Conservation (phyloP, 2,113 vertebrate genomes). For the Dunckerocampus dactyliophorus region DNA sequence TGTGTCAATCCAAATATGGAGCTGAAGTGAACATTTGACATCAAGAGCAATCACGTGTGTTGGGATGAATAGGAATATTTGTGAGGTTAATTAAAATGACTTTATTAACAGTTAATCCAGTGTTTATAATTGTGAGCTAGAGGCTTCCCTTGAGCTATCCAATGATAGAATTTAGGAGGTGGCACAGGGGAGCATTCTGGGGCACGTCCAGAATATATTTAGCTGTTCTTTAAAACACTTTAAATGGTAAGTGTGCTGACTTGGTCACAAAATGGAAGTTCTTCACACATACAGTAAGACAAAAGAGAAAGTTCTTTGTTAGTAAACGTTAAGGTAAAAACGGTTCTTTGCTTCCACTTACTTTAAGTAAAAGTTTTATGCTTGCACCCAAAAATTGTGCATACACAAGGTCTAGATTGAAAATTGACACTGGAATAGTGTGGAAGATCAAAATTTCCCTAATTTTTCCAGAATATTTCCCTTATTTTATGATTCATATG, state of each 20-base stretch:
- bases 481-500: background rate
- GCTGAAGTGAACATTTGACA: constrained; percentile 4
- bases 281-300: no score
- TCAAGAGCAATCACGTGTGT: constrained; percentile 4
- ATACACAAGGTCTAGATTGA: no score
- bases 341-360: no score
- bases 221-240: constrained; percentile 62
- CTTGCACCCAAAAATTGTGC: no score
- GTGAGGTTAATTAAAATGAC: constrained; percentile 15
- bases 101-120: constrained; percentile 13
- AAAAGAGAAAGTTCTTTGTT: no score
- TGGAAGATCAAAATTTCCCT: no score
- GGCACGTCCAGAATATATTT: constrained; percentile 68
- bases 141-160: constrained; percentile 42
- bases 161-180: constrained; percentile 48
- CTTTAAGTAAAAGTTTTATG: no score
- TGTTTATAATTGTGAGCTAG: constrained; percentile 20
- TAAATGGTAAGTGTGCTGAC: constrained; percentile 51
- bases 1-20: constrained; percentile 15
- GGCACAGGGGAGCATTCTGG: constrained; percentile 43
- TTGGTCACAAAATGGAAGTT: constrained; percentile 17
- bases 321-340: background rate
- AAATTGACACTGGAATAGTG: no score
- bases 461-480: background rate
- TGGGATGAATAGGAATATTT: constrained; percentile 11